A percentile compares a stretch with the other conserved stretches of the same genome.
phyloP scores from a whole-genome alignment of 2,888 invertebrate species.

The Acronicta aceris region DNA sequence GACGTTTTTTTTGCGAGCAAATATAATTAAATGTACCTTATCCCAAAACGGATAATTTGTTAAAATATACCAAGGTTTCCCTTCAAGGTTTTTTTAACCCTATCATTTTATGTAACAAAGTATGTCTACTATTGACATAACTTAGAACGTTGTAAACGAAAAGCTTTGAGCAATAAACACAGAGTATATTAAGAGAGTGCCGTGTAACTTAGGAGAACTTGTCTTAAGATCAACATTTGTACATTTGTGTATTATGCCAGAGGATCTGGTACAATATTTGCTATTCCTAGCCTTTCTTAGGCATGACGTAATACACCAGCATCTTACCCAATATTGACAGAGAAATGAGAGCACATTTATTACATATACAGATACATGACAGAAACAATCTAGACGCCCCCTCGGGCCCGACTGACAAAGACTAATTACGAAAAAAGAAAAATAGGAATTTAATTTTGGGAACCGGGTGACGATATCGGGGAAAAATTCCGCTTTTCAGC shows the following conservation, averaged over 20 bases:
- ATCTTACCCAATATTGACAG: conserved; percentile 39
- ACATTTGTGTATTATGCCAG: conserved; percentile 13
- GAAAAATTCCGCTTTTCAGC: conserved; percentile 11
- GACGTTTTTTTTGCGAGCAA: too few species aligned
- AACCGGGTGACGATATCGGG: conserved; percentile 23
- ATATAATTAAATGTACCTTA: too few species aligned
- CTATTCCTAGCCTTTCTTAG: conserved; percentile 27
- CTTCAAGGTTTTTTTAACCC: background rate
- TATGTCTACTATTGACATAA: conserved; percentile 9
- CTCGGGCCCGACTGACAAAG: conserved; percentile 48
- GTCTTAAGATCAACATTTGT: conserved; percentile 34
- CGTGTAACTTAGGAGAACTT: conserved; percentile 18
- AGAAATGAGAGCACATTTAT: conserved; percentile 27
- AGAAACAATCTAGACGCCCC: conserved; percentile 48
- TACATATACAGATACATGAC: conserved; percentile 28
- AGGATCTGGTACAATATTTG: conserved; percentile 37
- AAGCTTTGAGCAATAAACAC: conserved; percentile 23
- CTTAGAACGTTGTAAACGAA: background rate
- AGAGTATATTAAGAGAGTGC: conserved; percentile 6
- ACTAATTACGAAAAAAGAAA: conserved; percentile 60
- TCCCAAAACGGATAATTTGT: too few species aligned
- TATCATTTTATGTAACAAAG: background rate
- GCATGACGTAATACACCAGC: conserved; percentile 19
- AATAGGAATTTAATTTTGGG: conserved; percentile 57
- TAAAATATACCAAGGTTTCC: too few species aligned